Evolutionary conservation across 2,888 invertebrate species (phyloP).

Genomic region (Euzetes globulus): DNA sequence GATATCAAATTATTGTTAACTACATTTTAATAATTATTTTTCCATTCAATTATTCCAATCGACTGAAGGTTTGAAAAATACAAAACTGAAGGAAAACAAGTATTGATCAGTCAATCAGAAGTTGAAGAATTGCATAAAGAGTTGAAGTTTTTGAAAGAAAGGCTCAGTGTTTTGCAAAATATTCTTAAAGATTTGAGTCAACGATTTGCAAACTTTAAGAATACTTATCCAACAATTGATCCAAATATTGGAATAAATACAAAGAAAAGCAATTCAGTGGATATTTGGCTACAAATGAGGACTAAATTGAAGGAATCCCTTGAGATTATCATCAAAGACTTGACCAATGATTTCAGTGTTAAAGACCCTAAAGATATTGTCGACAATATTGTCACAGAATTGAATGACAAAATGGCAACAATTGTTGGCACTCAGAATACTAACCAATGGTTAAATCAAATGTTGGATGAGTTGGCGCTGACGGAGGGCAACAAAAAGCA

Average conservation of each 20-base stretch:
- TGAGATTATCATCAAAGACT: neutral
- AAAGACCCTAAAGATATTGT: neutral
- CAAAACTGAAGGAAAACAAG: neutral
- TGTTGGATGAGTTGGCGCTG: slow-evolving; percentile 6
- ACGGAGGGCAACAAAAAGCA: neutral
- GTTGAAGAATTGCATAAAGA: slow-evolving; percentile 6
- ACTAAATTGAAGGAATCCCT: neutral
- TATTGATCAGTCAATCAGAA: neutral
- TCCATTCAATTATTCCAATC: neutral
- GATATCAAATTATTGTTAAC: too few relatives aligned
- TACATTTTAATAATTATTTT: neutral
- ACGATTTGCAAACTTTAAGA: neutral
- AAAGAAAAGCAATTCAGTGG: neutral
- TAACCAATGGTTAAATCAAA: neutral
- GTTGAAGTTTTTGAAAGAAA: slow-evolving; percentile 1
- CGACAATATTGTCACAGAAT: neutral
- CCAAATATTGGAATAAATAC: neutral
- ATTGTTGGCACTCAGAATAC: neutral
- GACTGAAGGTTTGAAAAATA: neutral
- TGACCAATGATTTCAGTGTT: neutral
- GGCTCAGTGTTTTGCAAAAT: neutral
- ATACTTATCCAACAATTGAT: neutral
- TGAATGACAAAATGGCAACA: neutral
- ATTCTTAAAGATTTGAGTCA: neutral
- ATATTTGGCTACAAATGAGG: neutral